These are phyloP conservation scores for Oenanthe melanoleuca DNA, from an alignment of 2,113 vertebrate genomes.

Conservation along the genomic window DNA sequence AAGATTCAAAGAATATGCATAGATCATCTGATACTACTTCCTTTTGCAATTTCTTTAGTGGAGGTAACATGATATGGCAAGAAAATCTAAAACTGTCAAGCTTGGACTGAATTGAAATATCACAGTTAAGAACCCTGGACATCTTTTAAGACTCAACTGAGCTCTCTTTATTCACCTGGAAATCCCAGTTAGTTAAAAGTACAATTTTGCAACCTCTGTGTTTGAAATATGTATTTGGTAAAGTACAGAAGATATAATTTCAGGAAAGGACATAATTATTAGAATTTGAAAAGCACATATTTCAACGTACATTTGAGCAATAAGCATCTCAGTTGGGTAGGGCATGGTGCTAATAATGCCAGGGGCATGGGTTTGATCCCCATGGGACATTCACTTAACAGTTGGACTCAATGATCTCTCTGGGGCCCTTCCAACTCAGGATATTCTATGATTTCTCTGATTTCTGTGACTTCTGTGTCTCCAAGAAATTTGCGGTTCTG, in stretches of 20 bases:
- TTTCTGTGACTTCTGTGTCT: not conserved
- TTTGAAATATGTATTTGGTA: not conserved
- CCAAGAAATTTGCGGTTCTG: not conserved
- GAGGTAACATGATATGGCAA: not conserved
- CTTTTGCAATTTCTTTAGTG: not conserved
- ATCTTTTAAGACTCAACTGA: not conserved
- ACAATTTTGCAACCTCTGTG: not conserved
- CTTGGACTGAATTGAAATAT: not conserved
- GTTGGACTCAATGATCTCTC: not conserved
- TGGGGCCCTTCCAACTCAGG: not conserved
- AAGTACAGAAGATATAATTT: not conserved
- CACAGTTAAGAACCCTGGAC: not conserved
- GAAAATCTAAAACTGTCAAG: not conserved
- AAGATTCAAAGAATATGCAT: not conserved
- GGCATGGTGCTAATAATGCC: not conserved
- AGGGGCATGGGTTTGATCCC: not conserved
- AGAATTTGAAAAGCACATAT: not conserved
- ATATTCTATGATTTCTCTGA: not conserved
- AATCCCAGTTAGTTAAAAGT: not conserved
- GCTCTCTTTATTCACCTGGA: not conserved
- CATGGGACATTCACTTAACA: not conserved
- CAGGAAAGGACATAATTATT: not conserved
- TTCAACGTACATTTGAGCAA: not conserved
- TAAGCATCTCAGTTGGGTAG: not conserved
- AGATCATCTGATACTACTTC: not conserved